A percentile compares a stretch with the other conserved stretches of the same genome.
phyloP scores from a whole-genome alignment of 1,140 invertebrate species.

The Drosophila teissieri region DNA sequence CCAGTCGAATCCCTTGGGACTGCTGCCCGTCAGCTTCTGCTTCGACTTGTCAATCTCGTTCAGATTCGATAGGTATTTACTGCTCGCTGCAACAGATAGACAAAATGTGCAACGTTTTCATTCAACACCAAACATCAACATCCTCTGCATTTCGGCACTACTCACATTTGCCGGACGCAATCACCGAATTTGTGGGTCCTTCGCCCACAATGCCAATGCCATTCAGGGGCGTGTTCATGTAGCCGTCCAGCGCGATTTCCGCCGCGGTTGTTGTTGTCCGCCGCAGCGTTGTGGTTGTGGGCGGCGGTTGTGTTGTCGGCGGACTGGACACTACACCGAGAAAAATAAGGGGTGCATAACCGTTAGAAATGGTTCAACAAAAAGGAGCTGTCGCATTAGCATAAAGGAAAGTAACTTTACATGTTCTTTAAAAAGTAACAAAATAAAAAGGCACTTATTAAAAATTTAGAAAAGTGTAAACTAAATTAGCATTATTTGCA shows the following conservation, averaged over 20 bases:
- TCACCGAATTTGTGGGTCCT: conserved; percentile 74
- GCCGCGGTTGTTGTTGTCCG: conserved; percentile 66
- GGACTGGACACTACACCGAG: conserved; percentile 78
- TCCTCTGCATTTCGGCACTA: conserved; percentile 25
- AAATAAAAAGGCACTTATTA: no score
- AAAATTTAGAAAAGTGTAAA: no score
- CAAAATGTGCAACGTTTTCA: conserved; percentile 1
- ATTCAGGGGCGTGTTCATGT: conserved; percentile 56
- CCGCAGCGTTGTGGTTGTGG: conserved; percentile 77
- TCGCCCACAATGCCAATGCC: conserved; percentile 52
- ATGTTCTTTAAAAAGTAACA: no score
- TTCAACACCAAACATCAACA: neutral
- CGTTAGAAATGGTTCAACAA: no score
- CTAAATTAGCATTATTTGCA: no score
- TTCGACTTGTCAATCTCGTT: conserved; percentile 90
- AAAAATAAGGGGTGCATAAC: neutral
- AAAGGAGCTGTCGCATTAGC: no score
- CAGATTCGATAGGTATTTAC: conserved; percentile 89
- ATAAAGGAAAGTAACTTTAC: neutral
- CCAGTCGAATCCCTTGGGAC: conserved; percentile 80
- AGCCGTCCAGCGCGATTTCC: conserved; percentile 39
- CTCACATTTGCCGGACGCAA: conserved; percentile 82
- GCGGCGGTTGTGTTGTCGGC: conserved; percentile 79
- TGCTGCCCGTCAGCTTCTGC: conserved; percentile 87
- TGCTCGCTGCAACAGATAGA: conserved; percentile 85